A percentile compares a stretch with the other conserved stretches of the same genome.
Evolutionary conservation across 2,888 invertebrate species (phyloP).

Genomic region (Siphlonurus alternatus): DNA sequence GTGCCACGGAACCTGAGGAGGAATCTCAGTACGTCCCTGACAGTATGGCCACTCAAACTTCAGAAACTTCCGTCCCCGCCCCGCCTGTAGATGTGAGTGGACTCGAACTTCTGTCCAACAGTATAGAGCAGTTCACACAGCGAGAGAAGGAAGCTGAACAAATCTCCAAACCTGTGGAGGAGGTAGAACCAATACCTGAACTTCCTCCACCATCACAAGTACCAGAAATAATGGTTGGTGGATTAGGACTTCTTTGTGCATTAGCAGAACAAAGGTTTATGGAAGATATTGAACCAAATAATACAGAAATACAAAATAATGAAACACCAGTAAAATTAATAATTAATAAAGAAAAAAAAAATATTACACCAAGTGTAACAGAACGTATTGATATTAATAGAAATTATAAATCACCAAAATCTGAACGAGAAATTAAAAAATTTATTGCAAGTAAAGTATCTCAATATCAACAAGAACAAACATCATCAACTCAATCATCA

Average conservation of each 20-base stretch:
- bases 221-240: slow-evolving; percentile 16
- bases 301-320: slow-evolving; percentile 19
- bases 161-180: neutral
- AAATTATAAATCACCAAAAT: slow-evolving; percentile 18
- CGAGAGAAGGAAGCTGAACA: neutral
- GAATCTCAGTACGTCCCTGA: neutral
- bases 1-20: slow-evolving; percentile 1
- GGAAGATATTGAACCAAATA: slow-evolving; percentile 45
- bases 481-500: slow-evolving; percentile 12
- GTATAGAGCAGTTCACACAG: slow-evolving; percentile 57
- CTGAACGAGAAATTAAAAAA: slow-evolving; percentile 20
- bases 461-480: too few species aligned
- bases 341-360: neutral
- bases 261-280: slow-evolving; percentile 68
- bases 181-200: neutral
- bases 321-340: slow-evolving; percentile 13
- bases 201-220: neutral
- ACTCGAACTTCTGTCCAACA: slow-evolving; percentile 64
- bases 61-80: slow-evolving; percentile 1
- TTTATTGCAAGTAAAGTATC: slow-evolving; percentile 22
- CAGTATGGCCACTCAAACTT: slow-evolving; percentile 3
- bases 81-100: slow-evolving; percentile 51
- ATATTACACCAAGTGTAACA: neutral
- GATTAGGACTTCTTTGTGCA: slow-evolving; percentile 58
- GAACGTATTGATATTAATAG: slow-evolving; percentile 16